These are phyloP conservation scores for Andricus grossulariae DNA, from an alignment of 1,140 invertebrate genomes.

Conservation along the genomic window DNA sequence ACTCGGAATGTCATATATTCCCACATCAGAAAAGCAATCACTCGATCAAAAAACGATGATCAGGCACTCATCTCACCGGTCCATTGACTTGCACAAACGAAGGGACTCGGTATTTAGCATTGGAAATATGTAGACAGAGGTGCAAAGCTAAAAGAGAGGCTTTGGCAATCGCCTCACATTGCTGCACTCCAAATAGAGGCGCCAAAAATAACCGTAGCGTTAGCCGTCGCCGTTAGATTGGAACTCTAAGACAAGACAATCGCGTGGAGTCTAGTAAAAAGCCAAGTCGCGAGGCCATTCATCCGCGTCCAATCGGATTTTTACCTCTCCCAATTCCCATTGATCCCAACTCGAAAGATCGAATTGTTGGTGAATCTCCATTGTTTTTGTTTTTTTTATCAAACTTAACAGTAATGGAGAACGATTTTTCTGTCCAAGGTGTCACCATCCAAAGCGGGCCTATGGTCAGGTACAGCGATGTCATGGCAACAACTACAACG, in stretches of 20 bases:
- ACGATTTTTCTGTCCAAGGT: slow-evolving; percentile 54
- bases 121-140: slow-evolving; percentile 53
- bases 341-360: not conserved
- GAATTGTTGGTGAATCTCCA: not conserved
- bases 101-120: slow-evolving; percentile 59
- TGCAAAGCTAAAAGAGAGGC: slow-evolving; percentile 52
- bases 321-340: slow-evolving; percentile 34
- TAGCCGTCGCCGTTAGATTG: slow-evolving; percentile 14
- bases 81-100: slow-evolving; percentile 58
- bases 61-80: slow-evolving; percentile 38
- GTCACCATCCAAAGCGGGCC: slow-evolving; percentile 70
- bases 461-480: slow-evolving; percentile 67
- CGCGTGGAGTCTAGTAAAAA: slow-evolving; percentile 32
- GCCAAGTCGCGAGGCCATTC: slow-evolving; percentile 46
- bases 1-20: slow-evolving; percentile 5
- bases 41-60: not conserved
- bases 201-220: slow-evolving; percentile 61
- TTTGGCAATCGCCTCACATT: slow-evolving; percentile 60
- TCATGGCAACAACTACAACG: slow-evolving; percentile 49
- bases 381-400: slow-evolving; percentile 16
- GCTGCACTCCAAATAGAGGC: slow-evolving; percentile 60
- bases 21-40: not conserved
- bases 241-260: slow-evolving; percentile 4
- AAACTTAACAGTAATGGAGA: not conserved
- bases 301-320: not conserved